Conservation (phyloP, 1,140 invertebrate genomes). For the Lordiphosa clarofinis region DNA sequence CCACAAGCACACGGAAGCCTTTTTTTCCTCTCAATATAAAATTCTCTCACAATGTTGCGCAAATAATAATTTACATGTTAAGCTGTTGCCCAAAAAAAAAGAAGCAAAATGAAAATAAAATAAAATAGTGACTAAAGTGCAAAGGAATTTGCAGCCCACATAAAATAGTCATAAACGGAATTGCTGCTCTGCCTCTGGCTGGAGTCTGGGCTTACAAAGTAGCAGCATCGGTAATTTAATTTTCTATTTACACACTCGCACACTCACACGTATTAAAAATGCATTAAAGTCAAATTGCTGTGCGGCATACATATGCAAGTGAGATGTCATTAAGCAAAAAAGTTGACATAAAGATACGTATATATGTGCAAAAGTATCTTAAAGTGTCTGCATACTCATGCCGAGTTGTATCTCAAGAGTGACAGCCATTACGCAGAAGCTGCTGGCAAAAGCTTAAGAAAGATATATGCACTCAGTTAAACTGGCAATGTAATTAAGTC, state of each 20-base stretch:
- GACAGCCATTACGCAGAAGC: too few species aligned
- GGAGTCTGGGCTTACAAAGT: conserved; percentile 36
- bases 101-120: conserved; percentile 2
- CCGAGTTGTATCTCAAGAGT: too few species aligned
- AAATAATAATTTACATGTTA: conserved; percentile 57
- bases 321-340: conserved; percentile 6
- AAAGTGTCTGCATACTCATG: neutral
- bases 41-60: conserved; percentile 51
- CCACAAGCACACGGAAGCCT: conserved; percentile 19
- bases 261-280: conserved; percentile 40
- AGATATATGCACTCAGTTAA: too few species aligned
- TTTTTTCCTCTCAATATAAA: conserved; percentile 33
- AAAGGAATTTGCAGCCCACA: conserved; percentile 45
- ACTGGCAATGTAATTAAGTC: too few species aligned
- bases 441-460: too few species aligned
- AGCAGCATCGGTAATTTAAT: conserved; percentile 42
- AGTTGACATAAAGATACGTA: neutral
- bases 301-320: conserved; percentile 5
- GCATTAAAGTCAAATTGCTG: conserved; percentile 51
- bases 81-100: conserved; percentile 18
- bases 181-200: conserved; percentile 19
- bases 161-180: conserved; percentile 55
- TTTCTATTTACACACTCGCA: conserved; percentile 38
- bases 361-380: neutral
- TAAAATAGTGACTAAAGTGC: conserved; percentile 34